Evolutionary conservation across 2,888 invertebrate species (phyloP).

Genomic region (Ctenicera cuprea): DNA sequence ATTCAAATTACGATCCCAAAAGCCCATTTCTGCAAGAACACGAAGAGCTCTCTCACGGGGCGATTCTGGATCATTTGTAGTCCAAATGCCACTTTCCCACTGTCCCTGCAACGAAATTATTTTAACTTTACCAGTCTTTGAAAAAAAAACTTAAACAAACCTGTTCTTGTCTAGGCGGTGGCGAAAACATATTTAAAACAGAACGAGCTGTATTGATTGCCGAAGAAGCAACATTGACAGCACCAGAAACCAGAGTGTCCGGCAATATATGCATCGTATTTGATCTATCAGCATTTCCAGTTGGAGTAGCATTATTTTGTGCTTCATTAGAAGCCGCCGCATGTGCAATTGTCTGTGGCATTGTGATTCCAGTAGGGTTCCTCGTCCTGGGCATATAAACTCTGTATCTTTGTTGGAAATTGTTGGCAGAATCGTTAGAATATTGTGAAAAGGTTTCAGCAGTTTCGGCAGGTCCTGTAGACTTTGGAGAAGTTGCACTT

Average conservation of each 20-base stretch:
- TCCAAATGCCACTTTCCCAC: conserved; percentile 69
- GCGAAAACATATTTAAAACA: conserved; percentile 71
- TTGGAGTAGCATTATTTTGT: background rate
- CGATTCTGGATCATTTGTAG: conserved; percentile 62
- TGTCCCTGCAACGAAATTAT: conserved; percentile 54
- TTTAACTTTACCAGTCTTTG: background rate
- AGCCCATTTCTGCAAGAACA: conserved; percentile 72
- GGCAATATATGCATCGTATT: conserved; percentile 67
- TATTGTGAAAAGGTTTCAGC: background rate
- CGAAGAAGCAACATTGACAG: conserved; percentile 71
- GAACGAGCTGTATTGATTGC: conserved; percentile 71
- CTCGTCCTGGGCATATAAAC: background rate
- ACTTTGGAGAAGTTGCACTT: background rate
- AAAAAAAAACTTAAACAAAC: background rate
- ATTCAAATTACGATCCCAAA: conserved; percentile 69
- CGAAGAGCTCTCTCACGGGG: conserved; percentile 66
- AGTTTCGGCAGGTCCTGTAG: background rate
- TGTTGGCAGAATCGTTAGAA: background rate
- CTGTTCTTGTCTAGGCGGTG: conserved; percentile 40
- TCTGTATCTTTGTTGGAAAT: background rate
- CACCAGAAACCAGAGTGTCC: conserved; percentile 70
- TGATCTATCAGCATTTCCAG: conserved; percentile 12
- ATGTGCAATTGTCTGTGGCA: background rate
- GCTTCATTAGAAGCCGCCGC: background rate
- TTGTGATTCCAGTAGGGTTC: background rate